Percentiles rank a stretch among this genome's conserved stretches.
Conservation (phyloP, 2,113 vertebrate species). For the Tragelaphus strepsiceros region DNA sequence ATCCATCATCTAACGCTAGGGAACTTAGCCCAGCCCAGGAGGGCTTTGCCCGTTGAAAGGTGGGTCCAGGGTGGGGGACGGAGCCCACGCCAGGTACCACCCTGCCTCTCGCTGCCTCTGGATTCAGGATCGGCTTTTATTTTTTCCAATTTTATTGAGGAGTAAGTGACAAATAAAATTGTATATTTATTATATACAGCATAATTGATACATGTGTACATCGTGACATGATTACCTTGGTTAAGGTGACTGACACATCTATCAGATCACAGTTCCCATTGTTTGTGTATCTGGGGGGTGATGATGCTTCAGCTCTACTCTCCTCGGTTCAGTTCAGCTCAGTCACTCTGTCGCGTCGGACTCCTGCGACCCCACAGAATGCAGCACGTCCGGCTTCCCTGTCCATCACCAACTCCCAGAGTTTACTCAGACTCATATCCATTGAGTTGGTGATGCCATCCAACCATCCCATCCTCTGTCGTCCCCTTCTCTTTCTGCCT, state of each 20-base stretch:
- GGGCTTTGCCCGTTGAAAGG: not conserved
- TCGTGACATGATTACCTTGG: not conserved
- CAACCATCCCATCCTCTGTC: not conserved
- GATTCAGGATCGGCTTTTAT: not conserved
- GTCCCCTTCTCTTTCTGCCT: rapidly evolving
- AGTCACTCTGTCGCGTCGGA: rapidly evolving
- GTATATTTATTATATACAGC: not conserved
- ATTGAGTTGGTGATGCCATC: not conserved
- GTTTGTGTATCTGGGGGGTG: not conserved
- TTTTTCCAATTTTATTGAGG: not conserved
- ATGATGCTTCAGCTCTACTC: too few species aligned
- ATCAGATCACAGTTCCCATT: not conserved
- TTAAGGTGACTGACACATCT: not conserved
- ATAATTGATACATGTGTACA: not conserved
- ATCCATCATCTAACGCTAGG: not conserved
- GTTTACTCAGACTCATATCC: not conserved
- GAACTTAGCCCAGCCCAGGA: not conserved
- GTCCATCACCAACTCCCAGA: not conserved
- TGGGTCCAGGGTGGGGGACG: too few species aligned
- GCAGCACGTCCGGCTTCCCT: rapidly evolving
- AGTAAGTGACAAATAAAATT: not conserved
- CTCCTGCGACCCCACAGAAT: not conserved
- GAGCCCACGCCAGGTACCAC: not conserved
- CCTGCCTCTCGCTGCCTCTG: not conserved
- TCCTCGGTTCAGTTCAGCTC: not conserved